Percentiles rank a stretch among this genome's conserved stretches.
Evolutionary conservation across 2,888 invertebrate genomes (phyloP).

Genomic region (Drosophila mimica): DNA sequence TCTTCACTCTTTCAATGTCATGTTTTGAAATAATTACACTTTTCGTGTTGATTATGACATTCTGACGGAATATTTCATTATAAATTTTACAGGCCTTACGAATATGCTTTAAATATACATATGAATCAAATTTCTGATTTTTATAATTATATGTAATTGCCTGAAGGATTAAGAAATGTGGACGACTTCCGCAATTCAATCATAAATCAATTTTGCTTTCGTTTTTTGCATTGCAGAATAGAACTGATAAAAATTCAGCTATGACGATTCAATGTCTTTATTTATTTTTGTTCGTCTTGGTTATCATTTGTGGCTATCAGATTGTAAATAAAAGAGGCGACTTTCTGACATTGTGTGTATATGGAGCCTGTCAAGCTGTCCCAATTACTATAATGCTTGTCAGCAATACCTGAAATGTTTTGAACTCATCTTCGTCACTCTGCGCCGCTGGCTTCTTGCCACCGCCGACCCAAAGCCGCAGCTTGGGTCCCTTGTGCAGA

Average conservation of each 20-base stretch:
- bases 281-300: not conserved
- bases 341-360: conserved; percentile 4
- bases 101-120: not conserved
- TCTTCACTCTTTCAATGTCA: not conserved
- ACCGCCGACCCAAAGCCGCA: conserved; percentile 71
- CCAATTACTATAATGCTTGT: conserved; percentile 28
- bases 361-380: conserved; percentile 35
- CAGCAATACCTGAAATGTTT: conserved; percentile 60
- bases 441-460: conserved; percentile 29
- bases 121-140: conserved; percentile 17
- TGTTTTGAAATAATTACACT: not conserved
- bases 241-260: conserved; percentile 12
- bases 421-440: conserved; percentile 58
- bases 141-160: conserved; percentile 9
- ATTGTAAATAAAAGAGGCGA: conserved; percentile 13
- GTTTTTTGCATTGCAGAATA: conserved; percentile 12
- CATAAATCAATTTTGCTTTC: conserved; percentile 35
- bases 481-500: conserved; percentile 77
- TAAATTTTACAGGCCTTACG: not conserved
- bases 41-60: not conserved
- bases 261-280: conserved; percentile 7
- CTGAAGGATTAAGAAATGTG: not conserved
- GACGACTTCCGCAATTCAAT: conserved; percentile 10
- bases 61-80: not conserved
- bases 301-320: conserved; percentile 25